Percentiles rank a stretch among this genome's conserved stretches.
These are phyloP conservation scores for Anoplopoma fimbria DNA, from an alignment of 2,113 vertebrate genomes.

Conservation along the genomic window DNA sequence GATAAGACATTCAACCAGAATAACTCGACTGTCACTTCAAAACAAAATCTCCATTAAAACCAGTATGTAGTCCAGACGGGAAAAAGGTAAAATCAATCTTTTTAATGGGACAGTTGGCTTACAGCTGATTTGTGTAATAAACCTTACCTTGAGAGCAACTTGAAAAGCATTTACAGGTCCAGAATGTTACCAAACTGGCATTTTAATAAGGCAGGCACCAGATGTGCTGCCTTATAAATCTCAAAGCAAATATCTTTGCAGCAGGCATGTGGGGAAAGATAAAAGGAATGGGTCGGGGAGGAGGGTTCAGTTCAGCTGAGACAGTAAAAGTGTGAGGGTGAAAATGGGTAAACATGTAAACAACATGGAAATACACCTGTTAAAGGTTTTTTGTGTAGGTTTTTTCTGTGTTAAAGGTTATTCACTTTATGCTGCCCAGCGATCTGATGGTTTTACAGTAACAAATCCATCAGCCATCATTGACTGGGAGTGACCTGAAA, in stretches of 20 bases:
- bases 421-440: too few species aligned
- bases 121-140: constrained; percentile 48
- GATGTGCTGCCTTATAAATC: constrained; percentile 80
- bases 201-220: constrained; percentile 77
- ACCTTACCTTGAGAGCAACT: constrained; percentile 43
- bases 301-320: constrained; percentile 9
- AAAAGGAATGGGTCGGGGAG: constrained; percentile 19
- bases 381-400: too few species aligned
- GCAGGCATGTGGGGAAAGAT: constrained; percentile 30
- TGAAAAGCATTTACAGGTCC: constrained; percentile 56
- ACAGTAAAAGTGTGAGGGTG: constrained; percentile 31
- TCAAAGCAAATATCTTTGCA: constrained; percentile 62
- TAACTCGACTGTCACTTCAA: constrained; percentile 24
- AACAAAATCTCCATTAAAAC: constrained; percentile 29
- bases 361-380: not conserved
- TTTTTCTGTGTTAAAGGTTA: too few species aligned
- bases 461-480: too few species aligned
- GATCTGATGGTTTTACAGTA: too few species aligned
- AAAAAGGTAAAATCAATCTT: constrained; percentile 48
- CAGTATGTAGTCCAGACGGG: not conserved
- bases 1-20: constrained; percentile 31
- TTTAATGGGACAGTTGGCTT: constrained; percentile 57
- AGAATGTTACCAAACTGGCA: constrained; percentile 74
- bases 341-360: constrained; percentile 26
- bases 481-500: too few species aligned